Conservation (phyloP, 2,113 vertebrate genomes). For the Polyodon spathula region DNA sequence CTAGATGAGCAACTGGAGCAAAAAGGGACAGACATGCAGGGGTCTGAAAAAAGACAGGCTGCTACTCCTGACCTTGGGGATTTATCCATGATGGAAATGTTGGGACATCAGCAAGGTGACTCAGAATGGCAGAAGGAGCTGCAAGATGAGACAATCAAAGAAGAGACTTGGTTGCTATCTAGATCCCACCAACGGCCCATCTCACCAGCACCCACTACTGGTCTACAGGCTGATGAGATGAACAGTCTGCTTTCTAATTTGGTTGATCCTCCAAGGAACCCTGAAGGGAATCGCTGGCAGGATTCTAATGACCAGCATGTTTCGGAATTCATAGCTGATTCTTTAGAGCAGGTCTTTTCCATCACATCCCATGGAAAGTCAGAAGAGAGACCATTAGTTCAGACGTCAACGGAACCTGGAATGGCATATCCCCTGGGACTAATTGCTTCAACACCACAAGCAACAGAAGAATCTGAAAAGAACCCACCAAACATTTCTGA, state of each 20-base stretch:
- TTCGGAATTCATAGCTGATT: constrained; percentile 41
- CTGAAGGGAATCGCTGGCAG: no score
- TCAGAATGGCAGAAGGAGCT: constrained; percentile 35
- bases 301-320: no score
- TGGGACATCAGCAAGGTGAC: constrained; percentile 40
- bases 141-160: constrained; percentile 21
- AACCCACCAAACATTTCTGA: constrained; percentile 24
- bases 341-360: constrained; percentile 12
- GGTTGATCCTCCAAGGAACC: constrained; percentile 51
- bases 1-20: constrained; percentile 33
- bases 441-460: constrained; percentile 25
- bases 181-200: constrained; percentile 18
- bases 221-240: constrained; percentile 34
- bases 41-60: constrained; percentile 1
- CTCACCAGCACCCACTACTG: constrained; percentile 27
- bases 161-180: no score
- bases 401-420: constrained; percentile 18
- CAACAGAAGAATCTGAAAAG: no score
- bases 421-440: constrained; percentile 27
- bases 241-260: constrained; percentile 48
- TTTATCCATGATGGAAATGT: constrained; percentile 24
- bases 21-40: constrained; percentile 28
- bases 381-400: constrained; percentile 24
- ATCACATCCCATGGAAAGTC: constrained; percentile 13
- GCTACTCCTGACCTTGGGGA: constrained; percentile 5